Conservation (phyloP, 2,888 invertebrate species). For the Teleiodes luculella region DNA sequence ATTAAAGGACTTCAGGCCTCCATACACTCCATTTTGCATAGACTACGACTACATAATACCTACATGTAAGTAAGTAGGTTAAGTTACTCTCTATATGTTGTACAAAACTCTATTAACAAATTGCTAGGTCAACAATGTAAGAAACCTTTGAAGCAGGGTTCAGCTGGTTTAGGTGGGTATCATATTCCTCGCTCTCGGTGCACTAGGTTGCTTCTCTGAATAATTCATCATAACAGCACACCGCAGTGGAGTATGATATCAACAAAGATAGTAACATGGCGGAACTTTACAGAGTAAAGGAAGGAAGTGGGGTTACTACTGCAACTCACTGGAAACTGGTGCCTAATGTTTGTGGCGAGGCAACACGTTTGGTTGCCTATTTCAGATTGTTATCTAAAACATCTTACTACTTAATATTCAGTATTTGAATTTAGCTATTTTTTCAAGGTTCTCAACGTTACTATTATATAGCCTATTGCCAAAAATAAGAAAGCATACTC, state of each 20-base stretch:
- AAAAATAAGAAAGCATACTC: no score
- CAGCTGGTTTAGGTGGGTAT: not conserved
- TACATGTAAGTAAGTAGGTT: no score
- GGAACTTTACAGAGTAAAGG: constrained; percentile 27
- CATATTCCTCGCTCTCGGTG: constrained; percentile 1
- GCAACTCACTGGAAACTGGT: constrained; percentile 18
- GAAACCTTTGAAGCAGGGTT: not conserved
- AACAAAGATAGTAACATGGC: constrained; percentile 40
- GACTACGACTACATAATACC: no score
- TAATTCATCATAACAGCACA: constrained; percentile 47
- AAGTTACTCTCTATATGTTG: no score
- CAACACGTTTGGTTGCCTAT: not conserved
- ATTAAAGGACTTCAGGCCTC: no score
- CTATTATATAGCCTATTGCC: no score
- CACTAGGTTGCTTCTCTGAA: constrained; percentile 29
- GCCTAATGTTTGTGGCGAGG: no score
- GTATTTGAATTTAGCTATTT: no score
- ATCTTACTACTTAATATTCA: no score
- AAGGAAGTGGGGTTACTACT: constrained; percentile 26
- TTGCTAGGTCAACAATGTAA: not conserved
- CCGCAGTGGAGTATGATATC: constrained; percentile 35
- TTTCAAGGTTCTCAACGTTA: no score
- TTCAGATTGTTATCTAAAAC: not conserved
- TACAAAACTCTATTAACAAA: not conserved
- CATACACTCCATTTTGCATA: no score